Evolutionary conservation across 2,888 invertebrate genomes (phyloP), one percentile per base, ranked within the genome.

Genomic region (Papilio elwesi): DNA sequence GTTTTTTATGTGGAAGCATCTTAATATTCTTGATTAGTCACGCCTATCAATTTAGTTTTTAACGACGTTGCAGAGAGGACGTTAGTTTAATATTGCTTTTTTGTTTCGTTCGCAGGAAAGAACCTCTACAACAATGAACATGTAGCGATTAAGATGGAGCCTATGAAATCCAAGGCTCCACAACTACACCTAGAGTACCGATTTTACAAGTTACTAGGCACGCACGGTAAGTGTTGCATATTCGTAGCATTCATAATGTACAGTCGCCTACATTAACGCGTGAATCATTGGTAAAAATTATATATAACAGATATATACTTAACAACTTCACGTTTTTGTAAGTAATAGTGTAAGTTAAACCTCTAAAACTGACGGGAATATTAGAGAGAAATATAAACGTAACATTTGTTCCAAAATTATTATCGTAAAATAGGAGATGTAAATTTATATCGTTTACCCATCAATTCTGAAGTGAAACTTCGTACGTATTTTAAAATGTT

Each of bases 81-180:
- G 55, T 67, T 55, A 55, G 67, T 67, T 43, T 67, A 8, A 53
- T 53, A 62, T 36, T 38, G 49, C 12, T 57, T 13, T 26, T 49
- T 52, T 26, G 8, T 63, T 67, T 52, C n/a, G 26, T 63, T 96
- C 96, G 69, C 96, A 97, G 98, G 99, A 83, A 99, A 99, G 96
- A 99, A 99, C 95, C 96, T 99, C 89, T 99, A 99, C 96, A 99
- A 99, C 96, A 99, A 99, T 96, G 99, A 99, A 95, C 99, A 99
- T 96, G 99, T 99, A 94, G 99, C 99, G 93, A 99, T 99, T 94
- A 99, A 99, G 96, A 97, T 99, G 98, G 99, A 99, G 96, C 98
- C 99, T 86, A 99, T 99, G 98, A 99, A 99, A 95, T 99, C 99
- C 84, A 98, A 99, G 96, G 99, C 99, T 89, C 99, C 99, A 78